Conservation (phyloP, 2,113 vertebrate species). For the Chloebia gouldiae region DNA sequence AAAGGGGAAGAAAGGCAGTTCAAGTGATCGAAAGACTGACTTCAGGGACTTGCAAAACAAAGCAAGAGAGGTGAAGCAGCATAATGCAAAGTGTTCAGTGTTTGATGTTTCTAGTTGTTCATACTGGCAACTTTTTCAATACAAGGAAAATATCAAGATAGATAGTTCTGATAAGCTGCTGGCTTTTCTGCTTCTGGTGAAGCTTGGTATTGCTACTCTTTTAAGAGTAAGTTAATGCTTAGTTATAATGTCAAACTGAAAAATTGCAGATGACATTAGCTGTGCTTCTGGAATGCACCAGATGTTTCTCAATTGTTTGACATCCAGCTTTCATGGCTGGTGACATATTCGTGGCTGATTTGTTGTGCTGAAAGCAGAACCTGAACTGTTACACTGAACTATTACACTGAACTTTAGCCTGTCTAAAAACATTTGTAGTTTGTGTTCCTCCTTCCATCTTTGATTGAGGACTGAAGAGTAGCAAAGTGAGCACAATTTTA, state of each 20-base stretch:
- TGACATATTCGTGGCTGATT: background rate
- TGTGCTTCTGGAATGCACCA: background rate
- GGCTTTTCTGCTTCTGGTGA: background rate
- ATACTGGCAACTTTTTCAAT: background rate
- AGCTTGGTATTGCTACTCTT: background rate
- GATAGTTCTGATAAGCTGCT: background rate
- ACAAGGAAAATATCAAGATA: background rate
- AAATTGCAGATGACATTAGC: slow-evolving; percentile 16
- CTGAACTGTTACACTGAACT: background rate
- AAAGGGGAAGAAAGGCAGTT: background rate
- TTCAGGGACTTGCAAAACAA: background rate
- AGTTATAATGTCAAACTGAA: background rate
- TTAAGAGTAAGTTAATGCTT: background rate
- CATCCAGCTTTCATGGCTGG: background rate
- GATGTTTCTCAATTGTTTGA: slow-evolving; percentile 15
- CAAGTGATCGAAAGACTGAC: background rate
- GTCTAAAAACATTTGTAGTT: background rate
- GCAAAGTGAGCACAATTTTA: background rate
- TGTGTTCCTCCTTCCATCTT: background rate
- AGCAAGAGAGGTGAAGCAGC: background rate
- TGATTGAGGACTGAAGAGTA: background rate
- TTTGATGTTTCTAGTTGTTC: background rate
- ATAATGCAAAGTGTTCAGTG: background rate
- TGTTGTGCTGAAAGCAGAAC: background rate
- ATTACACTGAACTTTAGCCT: background rate